phyloP scores from a whole-genome alignment of 2,797 vertebrate genomes.

The Hydrophis major region DNA sequence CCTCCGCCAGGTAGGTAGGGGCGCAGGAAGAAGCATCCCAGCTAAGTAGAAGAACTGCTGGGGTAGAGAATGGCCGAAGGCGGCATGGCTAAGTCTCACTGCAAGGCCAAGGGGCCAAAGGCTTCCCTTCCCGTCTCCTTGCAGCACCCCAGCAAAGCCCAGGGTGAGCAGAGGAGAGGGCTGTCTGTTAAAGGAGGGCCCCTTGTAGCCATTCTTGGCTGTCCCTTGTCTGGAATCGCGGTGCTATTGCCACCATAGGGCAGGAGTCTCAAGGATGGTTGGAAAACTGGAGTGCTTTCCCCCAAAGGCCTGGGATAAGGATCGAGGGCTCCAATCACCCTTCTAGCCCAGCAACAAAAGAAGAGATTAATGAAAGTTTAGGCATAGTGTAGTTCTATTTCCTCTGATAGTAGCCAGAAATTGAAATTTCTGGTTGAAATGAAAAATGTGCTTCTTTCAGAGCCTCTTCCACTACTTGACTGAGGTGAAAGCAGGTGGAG shows the following conservation, averaged over 20 bases:
- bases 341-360: not conserved
- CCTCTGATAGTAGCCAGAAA: slow-evolving; percentile 25
- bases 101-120: not conserved
- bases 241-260: not conserved
- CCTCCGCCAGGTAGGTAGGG: too few relatives aligned
- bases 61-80: not conserved
- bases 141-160: too few relatives aligned
- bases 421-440: slow-evolving; percentile 15
- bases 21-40: not conserved
- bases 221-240: not conserved
- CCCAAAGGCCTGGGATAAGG: not conserved
- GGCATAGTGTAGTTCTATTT: not conserved
- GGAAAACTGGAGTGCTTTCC: not conserved
- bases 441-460: slow-evolving; percentile 69
- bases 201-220: not conserved
- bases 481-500: slow-evolving; percentile 85
- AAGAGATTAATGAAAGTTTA: not conserved
- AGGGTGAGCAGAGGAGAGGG: not conserved
- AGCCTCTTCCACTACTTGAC: slow-evolving; percentile 95
- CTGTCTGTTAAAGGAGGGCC: not conserved
- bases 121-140: rapidly evolving
- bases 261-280: not conserved
- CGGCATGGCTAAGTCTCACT: too few relatives aligned
- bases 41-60: not conserved
- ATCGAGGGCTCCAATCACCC: not conserved